Percentiles rank a stretch among this genome's conserved stretches.
Evolutionary conservation across 2,797 vertebrate genomes (phyloP).

Genomic region (Malurus splendens): DNA sequence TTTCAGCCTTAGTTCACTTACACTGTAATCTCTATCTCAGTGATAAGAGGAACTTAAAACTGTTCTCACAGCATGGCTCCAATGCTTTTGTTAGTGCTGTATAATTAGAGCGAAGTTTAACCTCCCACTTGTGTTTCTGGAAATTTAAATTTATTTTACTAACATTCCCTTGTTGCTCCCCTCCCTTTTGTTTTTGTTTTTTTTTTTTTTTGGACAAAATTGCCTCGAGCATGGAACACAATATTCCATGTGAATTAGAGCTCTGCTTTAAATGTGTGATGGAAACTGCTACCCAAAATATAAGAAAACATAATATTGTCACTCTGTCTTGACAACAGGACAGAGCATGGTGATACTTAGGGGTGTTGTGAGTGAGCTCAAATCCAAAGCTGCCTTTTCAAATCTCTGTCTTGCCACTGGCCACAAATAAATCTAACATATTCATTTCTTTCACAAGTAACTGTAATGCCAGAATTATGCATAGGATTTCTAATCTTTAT

Average conservation of each 20-base stretch:
- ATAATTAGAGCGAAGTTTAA: constrained; percentile 36
- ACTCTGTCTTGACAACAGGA: neutral
- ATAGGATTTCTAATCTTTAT: neutral
- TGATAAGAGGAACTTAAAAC: neutral
- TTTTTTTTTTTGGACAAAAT: neutral
- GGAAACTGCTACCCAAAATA: neutral
- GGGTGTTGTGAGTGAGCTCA: neutral
- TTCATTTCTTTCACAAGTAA: neutral
- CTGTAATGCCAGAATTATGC: neutral
- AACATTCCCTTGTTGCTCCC: neutral
- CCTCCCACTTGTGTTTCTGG: neutral
- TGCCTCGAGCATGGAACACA: neutral
- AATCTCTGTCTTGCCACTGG: neutral
- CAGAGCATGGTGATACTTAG: neutral
- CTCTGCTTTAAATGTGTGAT: neutral
- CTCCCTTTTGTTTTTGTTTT: neutral
- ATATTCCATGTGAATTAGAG: neutral
- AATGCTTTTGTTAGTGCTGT: neutral
- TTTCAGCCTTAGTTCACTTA: neutral
- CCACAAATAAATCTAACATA: neutral
- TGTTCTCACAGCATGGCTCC: neutral
- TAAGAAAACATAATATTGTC: neutral
- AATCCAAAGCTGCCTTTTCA: neutral
- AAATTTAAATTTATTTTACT: constrained; percentile 31
- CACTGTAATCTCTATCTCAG: neutral